Evolutionary conservation across 2,888 invertebrate species (phyloP).

Genomic region (Chrysolina oricalcia): DNA sequence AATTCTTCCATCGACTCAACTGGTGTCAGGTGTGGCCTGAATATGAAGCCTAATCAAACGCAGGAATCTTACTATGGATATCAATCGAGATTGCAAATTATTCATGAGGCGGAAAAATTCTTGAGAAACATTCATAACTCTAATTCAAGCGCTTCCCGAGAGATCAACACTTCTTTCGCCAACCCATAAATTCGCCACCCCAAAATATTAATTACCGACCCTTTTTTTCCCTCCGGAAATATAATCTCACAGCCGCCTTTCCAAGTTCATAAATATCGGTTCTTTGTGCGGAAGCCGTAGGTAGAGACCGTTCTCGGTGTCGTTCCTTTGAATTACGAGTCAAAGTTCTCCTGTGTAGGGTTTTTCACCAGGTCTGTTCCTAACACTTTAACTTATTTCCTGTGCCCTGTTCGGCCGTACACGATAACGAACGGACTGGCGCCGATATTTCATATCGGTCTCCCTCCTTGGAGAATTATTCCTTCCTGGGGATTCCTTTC

Average conservation of each 20-base stretch:
- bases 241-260: not conserved
- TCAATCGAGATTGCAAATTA: no score
- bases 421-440: conserved; percentile 37
- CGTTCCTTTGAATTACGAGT: conserved; percentile 16
- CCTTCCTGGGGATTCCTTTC: conserved; percentile 35
- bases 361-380: conserved; percentile 23
- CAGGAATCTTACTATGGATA: no score
- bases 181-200: not conserved
- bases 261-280: conserved; percentile 16
- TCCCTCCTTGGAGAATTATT: conserved; percentile 31
- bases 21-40: no score
- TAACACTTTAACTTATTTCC: conserved; percentile 26
- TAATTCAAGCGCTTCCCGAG: no score
- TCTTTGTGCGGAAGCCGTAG: not conserved
- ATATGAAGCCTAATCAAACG: no score
- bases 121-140: no score
- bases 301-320: not conserved
- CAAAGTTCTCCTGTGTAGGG: conserved; percentile 7
- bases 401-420: conserved; percentile 9
- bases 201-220: conserved; percentile 16
- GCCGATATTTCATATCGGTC: conserved; percentile 39
- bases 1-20: no score
- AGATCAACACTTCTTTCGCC: not conserved
- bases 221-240: not conserved
- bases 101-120: no score